Evolutionary conservation across 2,113 vertebrate species (phyloP).

Genomic region (Suricata suricatta): DNA sequence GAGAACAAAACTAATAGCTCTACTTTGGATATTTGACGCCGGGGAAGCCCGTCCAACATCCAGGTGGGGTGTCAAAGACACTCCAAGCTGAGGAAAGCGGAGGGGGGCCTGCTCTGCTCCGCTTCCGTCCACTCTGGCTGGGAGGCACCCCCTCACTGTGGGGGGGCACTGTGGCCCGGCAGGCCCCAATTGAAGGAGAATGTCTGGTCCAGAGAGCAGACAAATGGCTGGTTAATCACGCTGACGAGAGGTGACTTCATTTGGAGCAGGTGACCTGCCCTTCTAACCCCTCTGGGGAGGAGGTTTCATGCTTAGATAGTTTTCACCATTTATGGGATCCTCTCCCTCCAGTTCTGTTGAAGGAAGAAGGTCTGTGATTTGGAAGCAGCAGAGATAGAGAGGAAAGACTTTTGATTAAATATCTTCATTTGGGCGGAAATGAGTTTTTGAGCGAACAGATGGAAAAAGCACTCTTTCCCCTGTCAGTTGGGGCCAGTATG

Average conservation of each 20-base stretch:
- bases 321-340: neutral
- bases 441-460: constrained; percentile 66
- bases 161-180: neutral
- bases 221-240: neutral
- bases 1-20: neutral
- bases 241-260: neutral
- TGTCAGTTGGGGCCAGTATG: neutral
- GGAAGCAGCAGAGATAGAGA: neutral
- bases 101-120: neutral
- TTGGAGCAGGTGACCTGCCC: neutral
- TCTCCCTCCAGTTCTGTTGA: neutral
- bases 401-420: constrained; percentile 48
- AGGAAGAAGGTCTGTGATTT: neutral
- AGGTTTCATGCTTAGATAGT: neutral
- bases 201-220: neutral
- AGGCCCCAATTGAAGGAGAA: neutral
- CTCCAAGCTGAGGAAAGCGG: neutral
- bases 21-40: neutral
- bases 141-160: neutral
- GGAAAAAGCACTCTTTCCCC: constrained; percentile 51
- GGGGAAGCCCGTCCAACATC: neutral
- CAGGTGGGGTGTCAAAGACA: neutral
- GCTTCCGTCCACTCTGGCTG: neutral
- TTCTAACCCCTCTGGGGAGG: neutral
- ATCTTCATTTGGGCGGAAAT: constrained; percentile 56